phyloP scores from a whole-genome alignment of 2,113 vertebrate genomes.

The Barbus barbus region DNA sequence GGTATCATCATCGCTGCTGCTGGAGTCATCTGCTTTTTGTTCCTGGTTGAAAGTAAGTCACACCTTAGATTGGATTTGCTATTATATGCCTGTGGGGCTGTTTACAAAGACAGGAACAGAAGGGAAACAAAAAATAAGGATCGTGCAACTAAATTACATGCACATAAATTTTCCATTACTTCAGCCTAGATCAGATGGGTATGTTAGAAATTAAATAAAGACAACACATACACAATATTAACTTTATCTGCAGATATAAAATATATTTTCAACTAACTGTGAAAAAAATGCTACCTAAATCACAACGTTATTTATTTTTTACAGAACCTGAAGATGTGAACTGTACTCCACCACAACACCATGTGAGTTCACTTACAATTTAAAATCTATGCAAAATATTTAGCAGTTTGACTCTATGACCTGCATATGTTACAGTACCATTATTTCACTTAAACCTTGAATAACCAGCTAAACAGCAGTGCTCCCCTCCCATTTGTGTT shows the following conservation, averaged over 20 bases:
- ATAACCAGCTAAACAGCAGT: neutral
- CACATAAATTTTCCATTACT: neutral
- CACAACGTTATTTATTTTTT: constrained; percentile 31
- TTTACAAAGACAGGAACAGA: neutral
- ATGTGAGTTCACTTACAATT: constrained; percentile 73
- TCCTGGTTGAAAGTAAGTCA: constrained; percentile 93
- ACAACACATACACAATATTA: neutral
- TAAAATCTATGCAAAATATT: neutral
- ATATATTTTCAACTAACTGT: neutral
- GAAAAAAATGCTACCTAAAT: neutral
- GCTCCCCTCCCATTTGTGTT: neutral
- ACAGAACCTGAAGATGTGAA: constrained; percentile 92
- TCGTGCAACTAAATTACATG: neutral
- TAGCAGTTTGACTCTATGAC: neutral
- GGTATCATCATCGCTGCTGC: constrained; percentile 82
- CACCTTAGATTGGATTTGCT: neutral
- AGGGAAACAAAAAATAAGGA: neutral
- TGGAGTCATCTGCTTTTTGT: constrained; percentile 91
- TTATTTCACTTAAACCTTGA: neutral
- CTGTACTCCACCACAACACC: constrained; percentile 84
- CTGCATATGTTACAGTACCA: neutral
- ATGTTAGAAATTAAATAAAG: neutral
- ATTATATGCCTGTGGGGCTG: too few species aligned
- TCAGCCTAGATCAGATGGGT: too few species aligned
- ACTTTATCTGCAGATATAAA: neutral